A percentile compares a stretch with the other conserved stretches of the same genome.
These are phyloP conservation scores for Lepidocolaptes lacrymiger DNA, from an alignment of 2,797 vertebrate genomes.

Conservation along the genomic window DNA sequence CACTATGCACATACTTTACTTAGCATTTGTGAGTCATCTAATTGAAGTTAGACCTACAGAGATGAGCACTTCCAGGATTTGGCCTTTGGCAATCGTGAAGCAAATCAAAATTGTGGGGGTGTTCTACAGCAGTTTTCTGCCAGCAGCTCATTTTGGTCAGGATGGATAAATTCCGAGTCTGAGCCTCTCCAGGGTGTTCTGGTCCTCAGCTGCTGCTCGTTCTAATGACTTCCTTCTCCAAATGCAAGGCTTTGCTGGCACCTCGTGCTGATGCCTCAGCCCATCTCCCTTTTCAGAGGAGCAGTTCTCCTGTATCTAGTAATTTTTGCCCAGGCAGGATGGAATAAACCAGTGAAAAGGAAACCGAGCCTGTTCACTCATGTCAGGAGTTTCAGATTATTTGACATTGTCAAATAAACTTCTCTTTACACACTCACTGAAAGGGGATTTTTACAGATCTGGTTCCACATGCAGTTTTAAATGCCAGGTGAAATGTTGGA, in stretches of 20 bases:
- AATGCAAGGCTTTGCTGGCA: background rate
- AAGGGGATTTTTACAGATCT: background rate
- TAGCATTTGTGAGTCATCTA: background rate
- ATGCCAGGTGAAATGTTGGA: background rate
- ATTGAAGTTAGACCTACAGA: background rate
- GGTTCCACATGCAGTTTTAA: background rate
- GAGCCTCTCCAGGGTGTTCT: background rate
- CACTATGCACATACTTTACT: background rate
- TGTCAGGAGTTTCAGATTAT: background rate
- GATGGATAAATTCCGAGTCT: background rate
- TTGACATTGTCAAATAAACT: background rate
- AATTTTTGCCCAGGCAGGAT: background rate
- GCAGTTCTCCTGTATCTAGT: background rate
- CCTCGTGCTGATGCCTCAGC: rapidly evolving
- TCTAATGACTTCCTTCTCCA: background rate
- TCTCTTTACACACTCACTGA: background rate
- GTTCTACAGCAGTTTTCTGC: background rate
- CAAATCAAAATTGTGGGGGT: background rate
- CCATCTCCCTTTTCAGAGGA: background rate
- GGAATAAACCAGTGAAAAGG: background rate
- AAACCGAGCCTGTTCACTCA: background rate
- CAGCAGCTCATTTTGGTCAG: background rate
- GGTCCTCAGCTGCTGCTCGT: background rate
- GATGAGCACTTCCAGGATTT: background rate
- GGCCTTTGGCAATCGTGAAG: background rate